Conservation (phyloP, 2,113 vertebrate species). For the Cottus gobio region DNA sequence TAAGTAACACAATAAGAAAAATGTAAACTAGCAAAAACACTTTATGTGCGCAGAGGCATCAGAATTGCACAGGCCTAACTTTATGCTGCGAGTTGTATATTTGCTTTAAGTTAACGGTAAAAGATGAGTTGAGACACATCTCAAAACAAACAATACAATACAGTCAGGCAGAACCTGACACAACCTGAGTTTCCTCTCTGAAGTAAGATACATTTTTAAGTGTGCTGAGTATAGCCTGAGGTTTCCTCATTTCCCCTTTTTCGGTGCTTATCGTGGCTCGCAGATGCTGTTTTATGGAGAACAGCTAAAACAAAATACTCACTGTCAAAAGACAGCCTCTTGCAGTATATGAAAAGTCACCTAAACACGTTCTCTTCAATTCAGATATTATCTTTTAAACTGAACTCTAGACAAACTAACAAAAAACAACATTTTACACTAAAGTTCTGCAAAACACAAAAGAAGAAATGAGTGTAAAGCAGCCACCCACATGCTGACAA, state of each 20-base stretch:
- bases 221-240: conserved; percentile 75
- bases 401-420: not conserved
- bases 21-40: not conserved
- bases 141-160: conserved; percentile 19
- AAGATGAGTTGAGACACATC: not conserved
- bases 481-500: not conserved
- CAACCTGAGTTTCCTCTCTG: conserved; percentile 55
- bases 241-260: conserved; percentile 84
- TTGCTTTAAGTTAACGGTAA: not conserved
- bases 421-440: not conserved
- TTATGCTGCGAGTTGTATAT: not conserved
- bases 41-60: not conserved
- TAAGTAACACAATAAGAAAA: not conserved
- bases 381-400: conserved; percentile 21
- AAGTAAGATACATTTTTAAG: conserved; percentile 61
- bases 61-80: not conserved
- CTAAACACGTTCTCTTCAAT: not conserved
- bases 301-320: conserved; percentile 61
- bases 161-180: conserved; percentile 23
- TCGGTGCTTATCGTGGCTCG: conserved; percentile 72
- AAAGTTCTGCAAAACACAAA: not conserved
- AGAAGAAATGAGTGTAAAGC: not conserved
- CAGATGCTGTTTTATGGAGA: conserved; percentile 75
- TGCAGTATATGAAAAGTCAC: conserved; percentile 19
- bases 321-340: conserved; percentile 20